Percentiles rank a stretch among this genome's conserved stretches.
Conservation (phyloP, 2,888 invertebrate species). For the Tanytarsus gracilentus region DNA sequence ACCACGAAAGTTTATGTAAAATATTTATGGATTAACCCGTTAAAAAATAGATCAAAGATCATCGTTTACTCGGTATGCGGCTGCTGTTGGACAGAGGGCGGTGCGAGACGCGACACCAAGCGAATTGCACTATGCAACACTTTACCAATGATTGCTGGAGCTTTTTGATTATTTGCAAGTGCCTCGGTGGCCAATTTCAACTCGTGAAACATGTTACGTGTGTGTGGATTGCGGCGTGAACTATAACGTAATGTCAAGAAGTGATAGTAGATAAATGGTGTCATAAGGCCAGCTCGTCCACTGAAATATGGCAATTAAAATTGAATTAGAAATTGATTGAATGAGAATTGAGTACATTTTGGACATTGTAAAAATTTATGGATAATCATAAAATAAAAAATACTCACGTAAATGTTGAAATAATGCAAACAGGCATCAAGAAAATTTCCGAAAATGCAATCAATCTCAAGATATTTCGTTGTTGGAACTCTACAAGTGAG, state of each 20-base stretch:
- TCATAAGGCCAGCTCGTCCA: slow-evolving; percentile 80
- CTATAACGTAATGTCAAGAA: slow-evolving; percentile 87
- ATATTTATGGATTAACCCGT: too few relatives aligned
- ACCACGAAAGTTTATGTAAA: too few relatives aligned
- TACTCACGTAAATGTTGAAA: slow-evolving; percentile 80
- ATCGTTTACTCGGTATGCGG: neutral
- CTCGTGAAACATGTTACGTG: slow-evolving; percentile 85
- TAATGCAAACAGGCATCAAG: slow-evolving; percentile 70
- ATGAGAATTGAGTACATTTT: neutral
- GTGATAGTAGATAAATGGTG: slow-evolving; percentile 95
- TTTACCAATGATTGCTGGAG: slow-evolving; percentile 58
- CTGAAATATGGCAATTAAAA: slow-evolving; percentile 45
- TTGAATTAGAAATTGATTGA: slow-evolving; percentile 23
- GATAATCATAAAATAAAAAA: slow-evolving; percentile 21
- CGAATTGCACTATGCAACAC: slow-evolving; percentile 53
- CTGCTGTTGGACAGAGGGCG: slow-evolving; percentile 38
- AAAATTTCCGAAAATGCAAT: slow-evolving; percentile 92
- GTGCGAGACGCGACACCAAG: slow-evolving; percentile 67
- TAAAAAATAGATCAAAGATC: neutral
- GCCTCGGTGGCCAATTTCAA: slow-evolving; percentile 64
- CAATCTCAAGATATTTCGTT: slow-evolving; percentile 72
- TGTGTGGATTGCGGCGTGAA: slow-evolving; percentile 93
- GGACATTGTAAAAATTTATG: too few relatives aligned
- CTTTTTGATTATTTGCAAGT: slow-evolving; percentile 55
- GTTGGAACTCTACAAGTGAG: slow-evolving; percentile 72